Evolutionary conservation across 2,888 invertebrate species (phyloP).

Genomic region (Phengaris alcon): DNA sequence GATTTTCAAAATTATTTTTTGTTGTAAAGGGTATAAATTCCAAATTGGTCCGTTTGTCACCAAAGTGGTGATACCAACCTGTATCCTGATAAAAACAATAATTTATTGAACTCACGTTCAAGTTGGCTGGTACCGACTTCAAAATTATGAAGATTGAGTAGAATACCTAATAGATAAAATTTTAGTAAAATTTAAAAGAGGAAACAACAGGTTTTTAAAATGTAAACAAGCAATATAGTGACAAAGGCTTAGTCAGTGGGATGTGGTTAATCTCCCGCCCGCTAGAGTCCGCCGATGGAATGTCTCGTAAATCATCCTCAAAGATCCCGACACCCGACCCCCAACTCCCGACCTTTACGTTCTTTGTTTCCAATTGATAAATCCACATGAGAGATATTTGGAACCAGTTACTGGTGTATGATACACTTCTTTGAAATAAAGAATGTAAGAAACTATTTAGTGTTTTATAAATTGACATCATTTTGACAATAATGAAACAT

Average conservation of each 20-base stretch:
- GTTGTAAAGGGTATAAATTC: no score
- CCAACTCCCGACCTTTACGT: slow-evolving; percentile 31
- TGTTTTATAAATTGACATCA: no score
- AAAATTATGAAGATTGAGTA: no score
- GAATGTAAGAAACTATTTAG: not conserved
- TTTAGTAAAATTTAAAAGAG: no score
- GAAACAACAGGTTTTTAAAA: slow-evolving; percentile 41
- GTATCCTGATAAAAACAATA: no score
- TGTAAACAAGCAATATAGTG: slow-evolving; percentile 39
- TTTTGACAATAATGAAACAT: no score
- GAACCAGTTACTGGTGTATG: not conserved
- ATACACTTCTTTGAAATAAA: not conserved
- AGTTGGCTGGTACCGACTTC: no score
- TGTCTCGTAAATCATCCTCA: slow-evolving; percentile 67
- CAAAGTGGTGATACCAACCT: no score
- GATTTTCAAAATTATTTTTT: no score
- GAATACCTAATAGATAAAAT: no score
- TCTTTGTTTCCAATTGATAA: slow-evolving; percentile 26
- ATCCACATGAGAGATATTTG: not conserved
- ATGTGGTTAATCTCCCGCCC: slow-evolving; percentile 59
- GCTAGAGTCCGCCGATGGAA: slow-evolving; percentile 59
- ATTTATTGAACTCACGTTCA: no score
- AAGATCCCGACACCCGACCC: slow-evolving; percentile 36
- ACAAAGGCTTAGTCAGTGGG: slow-evolving; percentile 54
- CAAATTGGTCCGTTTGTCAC: no score